phyloP scores from a whole-genome alignment of 2,888 invertebrate genomes.

The Bimastos eiseni region DNA sequence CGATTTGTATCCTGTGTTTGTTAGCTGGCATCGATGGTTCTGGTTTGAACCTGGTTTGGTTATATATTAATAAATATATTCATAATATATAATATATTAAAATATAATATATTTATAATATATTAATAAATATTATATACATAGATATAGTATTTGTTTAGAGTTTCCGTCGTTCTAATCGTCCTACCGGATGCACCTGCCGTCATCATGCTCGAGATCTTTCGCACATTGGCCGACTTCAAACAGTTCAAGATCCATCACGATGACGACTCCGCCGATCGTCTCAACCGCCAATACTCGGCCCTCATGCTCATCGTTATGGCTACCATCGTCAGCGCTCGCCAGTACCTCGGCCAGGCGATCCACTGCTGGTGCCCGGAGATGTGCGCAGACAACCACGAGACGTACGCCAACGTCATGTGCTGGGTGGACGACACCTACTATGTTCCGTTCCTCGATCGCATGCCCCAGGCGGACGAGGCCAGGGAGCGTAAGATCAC shows the following conservation, averaged over 20 bases:
- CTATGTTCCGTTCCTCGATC: conserved; percentile 48
- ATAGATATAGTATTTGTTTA: background rate
- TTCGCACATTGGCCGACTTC: conserved; percentile 41
- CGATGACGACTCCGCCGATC: conserved; percentile 62
- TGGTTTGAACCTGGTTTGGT: too few relatives aligned
- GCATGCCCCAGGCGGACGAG: conserved; percentile 42
- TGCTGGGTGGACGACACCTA: conserved; percentile 62
- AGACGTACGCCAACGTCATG: conserved; percentile 44
- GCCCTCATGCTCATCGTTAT: conserved; percentile 59
- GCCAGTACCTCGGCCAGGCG: conserved; percentile 64
- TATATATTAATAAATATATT: too few relatives aligned
- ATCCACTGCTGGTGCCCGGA: conserved; percentile 63
- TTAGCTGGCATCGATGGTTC: too few relatives aligned
- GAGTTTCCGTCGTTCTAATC: background rate
- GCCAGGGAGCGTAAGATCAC: conserved; percentile 60
- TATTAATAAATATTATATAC: too few relatives aligned
- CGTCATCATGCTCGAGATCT: conserved; percentile 40
- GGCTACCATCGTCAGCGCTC: conserved; percentile 62
- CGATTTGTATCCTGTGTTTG: too few relatives aligned
- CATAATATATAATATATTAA: too few relatives aligned
- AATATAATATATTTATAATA: too few relatives aligned
- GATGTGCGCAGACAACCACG: conserved; percentile 43
- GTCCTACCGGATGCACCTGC: background rate
- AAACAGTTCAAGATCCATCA: conserved; percentile 39
- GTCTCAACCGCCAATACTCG: conserved; percentile 63